A percentile compares a stretch with the other conserved stretches of the same genome.
These are phyloP conservation scores for Saiga tatarica DNA, from an alignment of 2,113 vertebrate genomes.

Conservation along the genomic window DNA sequence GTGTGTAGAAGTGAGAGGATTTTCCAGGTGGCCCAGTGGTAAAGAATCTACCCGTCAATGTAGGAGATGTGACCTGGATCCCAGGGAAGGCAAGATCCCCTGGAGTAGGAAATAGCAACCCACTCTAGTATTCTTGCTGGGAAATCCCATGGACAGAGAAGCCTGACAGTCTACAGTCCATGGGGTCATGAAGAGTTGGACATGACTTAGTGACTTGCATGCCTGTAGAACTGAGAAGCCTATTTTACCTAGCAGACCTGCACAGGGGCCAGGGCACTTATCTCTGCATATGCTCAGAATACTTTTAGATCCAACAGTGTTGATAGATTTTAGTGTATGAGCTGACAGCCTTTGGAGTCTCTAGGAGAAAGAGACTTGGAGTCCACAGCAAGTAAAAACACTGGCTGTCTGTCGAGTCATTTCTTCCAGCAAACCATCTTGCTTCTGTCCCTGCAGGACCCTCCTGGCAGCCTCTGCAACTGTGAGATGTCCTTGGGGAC, in stretches of 20 bases:
- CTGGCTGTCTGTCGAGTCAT: background rate
- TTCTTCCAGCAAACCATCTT: background rate
- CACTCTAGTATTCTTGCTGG: background rate
- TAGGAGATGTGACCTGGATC: background rate
- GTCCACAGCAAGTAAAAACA: background rate
- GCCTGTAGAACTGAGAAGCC: background rate
- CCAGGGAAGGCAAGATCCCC: background rate
- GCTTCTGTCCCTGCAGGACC: background rate
- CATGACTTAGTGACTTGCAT: background rate
- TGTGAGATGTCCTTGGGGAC: background rate
- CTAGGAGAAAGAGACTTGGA: background rate
- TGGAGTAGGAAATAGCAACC: background rate
- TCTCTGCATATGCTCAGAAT: background rate
- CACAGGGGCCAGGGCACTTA: background rate
- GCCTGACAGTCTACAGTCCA: background rate
- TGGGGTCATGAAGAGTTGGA: rapidly evolving
- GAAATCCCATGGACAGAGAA: background rate
- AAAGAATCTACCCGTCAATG: background rate
- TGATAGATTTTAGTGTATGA: background rate
- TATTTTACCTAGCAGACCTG: background rate
- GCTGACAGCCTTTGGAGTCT: background rate
- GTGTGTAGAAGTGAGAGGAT: background rate
- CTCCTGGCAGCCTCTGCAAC: background rate
- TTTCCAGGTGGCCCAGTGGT: background rate
- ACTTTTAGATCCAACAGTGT: background rate